Base-by-base conservation (phyloP, 2,888 invertebrate species). In the Ariolimax columbianus region DNA sequence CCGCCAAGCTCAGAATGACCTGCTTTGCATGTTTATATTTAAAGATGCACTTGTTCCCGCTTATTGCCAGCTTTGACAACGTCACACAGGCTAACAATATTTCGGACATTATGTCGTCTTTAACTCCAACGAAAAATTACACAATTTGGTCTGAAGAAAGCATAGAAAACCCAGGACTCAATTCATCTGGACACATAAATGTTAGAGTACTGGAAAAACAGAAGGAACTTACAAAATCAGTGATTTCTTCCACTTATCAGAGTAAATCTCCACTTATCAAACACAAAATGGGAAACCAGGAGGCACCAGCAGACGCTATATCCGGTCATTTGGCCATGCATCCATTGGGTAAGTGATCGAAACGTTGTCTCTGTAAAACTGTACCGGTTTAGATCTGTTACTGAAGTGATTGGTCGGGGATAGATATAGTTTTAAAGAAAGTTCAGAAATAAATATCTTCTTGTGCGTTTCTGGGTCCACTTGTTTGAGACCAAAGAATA, bases 281-380 rank as follows among this genome's bases (percentile, higher is more conserved):
- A 70, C 59, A 55, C 3, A 78, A 78, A 40, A 38, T 70, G 23
- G 78, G 59, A 6, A 83, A 43, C 40, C 83, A 83, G 59, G 63
- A 68, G 3, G 83, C 83, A 0, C 85, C 87, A 1, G 81, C 30
- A 38, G 85, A 87, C 43, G 85, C 87, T 59, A 83, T 83, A 6
- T 55, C 55, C 0, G 85, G 87, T 23, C 80, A 75, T 40, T n/a
- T 87, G 68, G 82, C 87, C 19, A 55, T 51, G 9, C 85, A 87
- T 51, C 59, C 73, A 26, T 47, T 59, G 7, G 87, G 87, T 87
- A 83, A 81, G 85, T 77, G 6, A 51, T 11, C 36, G 33, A 30
- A 9, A 23, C 2, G 33, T 14, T 66, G 33, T 33, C 33, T 17
- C 14, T 66, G 30, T 33, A 66, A 30, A 66, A 30, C 30, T 63